A percentile compares a stretch with the other conserved stretches of the same genome.
These are phyloP conservation scores for Allygus modestus DNA, from an alignment of 2,888 invertebrate species.

Conservation along the genomic window DNA sequence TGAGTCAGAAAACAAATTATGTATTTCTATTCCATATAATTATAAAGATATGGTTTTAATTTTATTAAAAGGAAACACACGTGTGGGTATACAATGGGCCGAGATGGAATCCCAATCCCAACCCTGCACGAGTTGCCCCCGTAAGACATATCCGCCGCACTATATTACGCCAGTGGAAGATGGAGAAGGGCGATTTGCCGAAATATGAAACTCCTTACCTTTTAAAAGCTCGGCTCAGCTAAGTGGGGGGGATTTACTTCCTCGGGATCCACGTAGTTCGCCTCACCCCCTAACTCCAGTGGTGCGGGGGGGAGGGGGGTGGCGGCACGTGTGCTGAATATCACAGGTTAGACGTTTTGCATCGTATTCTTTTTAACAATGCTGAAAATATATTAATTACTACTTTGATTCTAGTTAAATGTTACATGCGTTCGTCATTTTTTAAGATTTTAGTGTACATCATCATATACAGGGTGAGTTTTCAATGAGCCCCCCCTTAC, in stretches of 20 bases:
- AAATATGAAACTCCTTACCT: conserved; percentile 49
- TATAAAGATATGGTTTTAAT: no score
- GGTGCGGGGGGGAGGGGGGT: neutral
- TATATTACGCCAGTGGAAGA: neutral
- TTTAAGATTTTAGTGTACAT: no score
- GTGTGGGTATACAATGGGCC: no score
- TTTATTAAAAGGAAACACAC: no score
- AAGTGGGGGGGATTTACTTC: conserved; percentile 38
- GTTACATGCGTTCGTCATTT: no score
- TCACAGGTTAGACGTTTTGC: neutral
- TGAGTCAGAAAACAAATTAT: no score
- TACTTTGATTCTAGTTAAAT: no score
- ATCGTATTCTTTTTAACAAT: neutral
- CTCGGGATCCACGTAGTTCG: conserved; percentile 14
- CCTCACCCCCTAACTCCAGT: neutral
- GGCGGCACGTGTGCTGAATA: conserved; percentile 18
- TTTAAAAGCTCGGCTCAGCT: conserved; percentile 9
- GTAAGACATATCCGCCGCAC: neutral
- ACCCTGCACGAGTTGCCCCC: neutral
- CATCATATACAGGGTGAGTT: no score
- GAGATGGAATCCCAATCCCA: no score
- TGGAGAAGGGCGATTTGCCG: conserved; percentile 3
- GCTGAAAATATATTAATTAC: no score
- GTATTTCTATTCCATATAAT: no score
- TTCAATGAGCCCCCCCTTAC: no score